Conservation (phyloP, 2,113 vertebrate species). For the Panthera uncia region DNA sequence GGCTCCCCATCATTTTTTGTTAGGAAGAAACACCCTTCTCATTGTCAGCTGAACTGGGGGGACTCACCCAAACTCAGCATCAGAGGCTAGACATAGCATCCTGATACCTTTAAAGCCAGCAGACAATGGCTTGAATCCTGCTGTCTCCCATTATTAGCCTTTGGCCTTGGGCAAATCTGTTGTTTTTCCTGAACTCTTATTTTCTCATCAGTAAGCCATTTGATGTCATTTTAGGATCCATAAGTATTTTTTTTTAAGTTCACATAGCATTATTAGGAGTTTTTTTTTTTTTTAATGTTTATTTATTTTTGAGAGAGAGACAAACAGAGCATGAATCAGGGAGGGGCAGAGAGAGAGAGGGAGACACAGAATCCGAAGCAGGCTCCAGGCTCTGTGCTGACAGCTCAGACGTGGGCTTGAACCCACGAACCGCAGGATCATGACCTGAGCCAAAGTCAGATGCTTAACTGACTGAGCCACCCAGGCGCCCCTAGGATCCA, state of each 20-base stretch:
- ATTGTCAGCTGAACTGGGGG: not conserved
- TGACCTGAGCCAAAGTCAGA: too few relatives aligned
- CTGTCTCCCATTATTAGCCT: not conserved
- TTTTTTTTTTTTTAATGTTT: too few relatives aligned
- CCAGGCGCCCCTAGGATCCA: not conserved
- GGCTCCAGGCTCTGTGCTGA: too few relatives aligned
- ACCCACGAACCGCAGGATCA: too few relatives aligned
- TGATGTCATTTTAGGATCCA: not conserved
- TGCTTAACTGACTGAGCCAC: too few relatives aligned
- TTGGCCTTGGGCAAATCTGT: not conserved
- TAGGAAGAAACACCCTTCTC: not conserved
- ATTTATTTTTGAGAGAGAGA: too few relatives aligned
- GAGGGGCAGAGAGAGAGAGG: too few relatives aligned
- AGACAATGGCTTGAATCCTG: not conserved
- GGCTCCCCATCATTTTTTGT: not conserved
- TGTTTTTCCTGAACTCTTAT: slow-evolving; percentile 8
- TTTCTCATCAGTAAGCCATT: slow-evolving; percentile 7
- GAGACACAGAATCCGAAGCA: too few relatives aligned
- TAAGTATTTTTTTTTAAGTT: not conserved
- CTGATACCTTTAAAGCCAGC: not conserved
- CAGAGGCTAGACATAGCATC: not conserved
- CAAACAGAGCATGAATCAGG: too few relatives aligned
- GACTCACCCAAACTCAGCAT: not conserved
- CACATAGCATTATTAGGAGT: too few relatives aligned
- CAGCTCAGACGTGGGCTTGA: too few relatives aligned